These are phyloP conservation scores for Hafferia zeledoni DNA, from an alignment of 2,797 vertebrate genomes.

Conservation along the genomic window DNA sequence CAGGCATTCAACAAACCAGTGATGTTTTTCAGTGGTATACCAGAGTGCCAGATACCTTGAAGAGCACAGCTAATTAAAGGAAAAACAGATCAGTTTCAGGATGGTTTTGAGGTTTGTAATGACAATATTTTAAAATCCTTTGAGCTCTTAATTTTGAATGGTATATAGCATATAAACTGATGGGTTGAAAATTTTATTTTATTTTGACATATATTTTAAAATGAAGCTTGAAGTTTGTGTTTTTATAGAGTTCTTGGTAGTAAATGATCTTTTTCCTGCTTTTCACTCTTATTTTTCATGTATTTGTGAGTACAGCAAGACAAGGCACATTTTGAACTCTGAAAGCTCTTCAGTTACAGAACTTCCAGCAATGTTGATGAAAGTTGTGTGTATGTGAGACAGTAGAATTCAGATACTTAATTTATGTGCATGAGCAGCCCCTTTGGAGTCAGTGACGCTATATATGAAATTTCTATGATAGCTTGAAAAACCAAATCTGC, in stretches of 20 bases:
- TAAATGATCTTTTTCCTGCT: neutral
- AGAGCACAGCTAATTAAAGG: constrained; percentile 80
- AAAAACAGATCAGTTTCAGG: constrained; percentile 84
- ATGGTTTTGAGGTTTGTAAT: constrained; percentile 81
- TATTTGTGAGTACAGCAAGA: neutral
- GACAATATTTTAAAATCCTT: neutral
- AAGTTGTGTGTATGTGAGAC: neutral
- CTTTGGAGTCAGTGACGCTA: neutral
- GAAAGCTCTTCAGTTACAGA: neutral
- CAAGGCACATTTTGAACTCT: neutral
- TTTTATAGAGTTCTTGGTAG: neutral
- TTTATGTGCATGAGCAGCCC: neutral
- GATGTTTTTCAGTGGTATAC: constrained; percentile 82
- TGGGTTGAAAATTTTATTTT: neutral
- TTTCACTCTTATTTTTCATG: neutral
- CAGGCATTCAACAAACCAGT: constrained; percentile 81
- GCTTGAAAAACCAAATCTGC: neutral
- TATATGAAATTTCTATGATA: neutral
- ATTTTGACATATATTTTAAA: neutral
- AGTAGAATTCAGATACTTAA: neutral
- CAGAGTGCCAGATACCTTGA: constrained; percentile 85
- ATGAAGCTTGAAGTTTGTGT: neutral
- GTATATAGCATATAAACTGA: neutral
- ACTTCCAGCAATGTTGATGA: neutral
- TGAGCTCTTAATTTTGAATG: neutral